Base-by-base conservation (phyloP, 2,113 vertebrate species). In the Gadus macrocephalus region DNA sequence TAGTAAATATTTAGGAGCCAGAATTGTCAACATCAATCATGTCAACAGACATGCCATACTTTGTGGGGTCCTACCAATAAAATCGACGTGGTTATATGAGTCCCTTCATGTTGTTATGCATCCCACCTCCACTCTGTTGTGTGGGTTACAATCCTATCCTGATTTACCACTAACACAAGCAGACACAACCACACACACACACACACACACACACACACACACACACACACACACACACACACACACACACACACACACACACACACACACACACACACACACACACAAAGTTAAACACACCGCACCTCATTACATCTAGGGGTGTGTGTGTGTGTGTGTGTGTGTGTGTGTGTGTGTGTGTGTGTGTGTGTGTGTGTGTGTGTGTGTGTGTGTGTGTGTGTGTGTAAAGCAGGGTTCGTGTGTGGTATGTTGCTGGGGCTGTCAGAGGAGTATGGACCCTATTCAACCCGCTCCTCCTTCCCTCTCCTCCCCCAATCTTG, bases 341-440 rank as follows among this genome's bases (percentile, higher is more conserved):
- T 49, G 42, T 49, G 42, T 49, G 42, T 49, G 42, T 49, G 42
- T 9, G 12, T 49, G 42, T 49, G 42, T 49, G 42, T 49, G 42
- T 49, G 42, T 49, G 42, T 49, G 42, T 9, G 12, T 49, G 42
- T 49, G 42, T 49, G 42, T 49, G 42, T 49, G 78, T 71, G 73
- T 9, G 42, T 49, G 42, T 49, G 8, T 49, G 42, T 49, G 42
- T 49, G 42, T 49, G 42, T 49, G 42, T 49, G 42, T 49, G 42
- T 9, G 12, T 49, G 42, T 49, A n/a, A n/a, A n/a, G 42, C 12
- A 49, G 8, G 42, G 42, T 75, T 85, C 85, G 87, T 88, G 89
- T 89, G 55, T 4, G 87, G 89, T 84, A 92, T 92, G 91, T 53
- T 25, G 66, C 42, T 81, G 0, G 80, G 85, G 90, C 90, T 80